Percentiles rank a stretch among this genome's conserved stretches.
Conservation (phyloP, 1,140 invertebrate species). For the Heliconius melpomene region DNA sequence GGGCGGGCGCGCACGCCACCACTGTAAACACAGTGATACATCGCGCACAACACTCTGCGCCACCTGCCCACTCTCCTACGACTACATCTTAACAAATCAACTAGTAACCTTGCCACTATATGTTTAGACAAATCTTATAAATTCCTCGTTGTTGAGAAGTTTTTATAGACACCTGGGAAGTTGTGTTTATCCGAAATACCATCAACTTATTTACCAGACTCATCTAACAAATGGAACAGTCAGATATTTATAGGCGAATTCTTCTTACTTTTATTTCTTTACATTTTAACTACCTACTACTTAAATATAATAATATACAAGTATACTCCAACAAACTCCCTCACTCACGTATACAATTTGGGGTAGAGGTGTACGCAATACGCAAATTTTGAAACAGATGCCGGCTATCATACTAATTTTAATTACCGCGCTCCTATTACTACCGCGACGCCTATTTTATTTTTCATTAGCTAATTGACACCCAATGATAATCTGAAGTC, state of each 20-base stretch:
- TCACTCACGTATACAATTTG: neutral
- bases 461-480: constrained; percentile 81
- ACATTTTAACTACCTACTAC: no score
- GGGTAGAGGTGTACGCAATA: neutral
- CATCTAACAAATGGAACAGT: neutral
- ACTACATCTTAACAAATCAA: constrained; percentile 31
- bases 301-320: neutral
- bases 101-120: constrained; percentile 26
- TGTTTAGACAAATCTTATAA: constrained; percentile 13
- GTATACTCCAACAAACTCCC: neutral
- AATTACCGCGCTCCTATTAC: constrained; percentile 61
- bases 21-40: constrained; percentile 59
- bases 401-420: constrained; percentile 73
- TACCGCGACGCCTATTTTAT: constrained; percentile 62
- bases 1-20: constrained; percentile 50
- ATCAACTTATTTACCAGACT: neutral
- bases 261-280: neutral
- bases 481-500: constrained; percentile 73
- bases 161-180: neutral
- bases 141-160: neutral
- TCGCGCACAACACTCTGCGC: constrained; percentile 42
- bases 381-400: constrained; percentile 64
- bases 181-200: neutral
- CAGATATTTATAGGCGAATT: neutral
- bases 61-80: constrained; percentile 35